Conservation (phyloP, 1,140 invertebrate species). For the Philotrypesis tridentata region DNA sequence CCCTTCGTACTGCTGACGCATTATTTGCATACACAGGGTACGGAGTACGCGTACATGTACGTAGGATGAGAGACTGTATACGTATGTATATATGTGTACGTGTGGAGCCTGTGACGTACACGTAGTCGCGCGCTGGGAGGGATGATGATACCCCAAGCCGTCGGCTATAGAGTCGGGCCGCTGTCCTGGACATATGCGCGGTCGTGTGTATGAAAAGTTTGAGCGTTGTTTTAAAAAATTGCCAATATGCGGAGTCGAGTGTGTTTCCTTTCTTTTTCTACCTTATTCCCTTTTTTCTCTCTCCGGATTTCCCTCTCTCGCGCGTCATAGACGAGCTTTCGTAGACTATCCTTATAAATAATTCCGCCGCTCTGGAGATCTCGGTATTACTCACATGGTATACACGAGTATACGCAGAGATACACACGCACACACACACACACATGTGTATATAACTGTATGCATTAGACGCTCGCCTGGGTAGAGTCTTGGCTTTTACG, state of each 20-base stretch:
- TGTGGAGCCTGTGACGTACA: too few relatives aligned
- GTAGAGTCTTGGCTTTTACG: background rate
- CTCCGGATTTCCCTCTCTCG: too few relatives aligned
- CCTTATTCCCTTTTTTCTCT: too few relatives aligned
- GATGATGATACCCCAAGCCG: too few relatives aligned
- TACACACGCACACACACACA: background rate
- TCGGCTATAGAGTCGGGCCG: background rate
- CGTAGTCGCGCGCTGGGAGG: too few relatives aligned
- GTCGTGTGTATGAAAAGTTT: background rate
- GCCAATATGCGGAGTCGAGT: background rate
- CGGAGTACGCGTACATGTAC: too few relatives aligned
- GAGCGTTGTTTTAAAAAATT: background rate
- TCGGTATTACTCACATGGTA: background rate
- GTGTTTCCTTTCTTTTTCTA: too few relatives aligned
- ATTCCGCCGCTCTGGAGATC: background rate
- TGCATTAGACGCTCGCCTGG: background rate
- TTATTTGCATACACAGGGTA: too few relatives aligned
- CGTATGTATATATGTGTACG: too few relatives aligned
- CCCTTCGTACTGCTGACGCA: too few relatives aligned
- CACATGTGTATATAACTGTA: background rate
- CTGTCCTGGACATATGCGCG: background rate
- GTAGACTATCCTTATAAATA: background rate
- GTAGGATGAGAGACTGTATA: too few relatives aligned
- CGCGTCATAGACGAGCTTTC: background rate
- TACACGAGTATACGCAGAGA: too few relatives aligned